Evolutionary conservation across 2,797 vertebrate genomes (phyloP), one percentile per base, ranked within the genome.

Genomic region (Potorous gilbertii): DNA sequence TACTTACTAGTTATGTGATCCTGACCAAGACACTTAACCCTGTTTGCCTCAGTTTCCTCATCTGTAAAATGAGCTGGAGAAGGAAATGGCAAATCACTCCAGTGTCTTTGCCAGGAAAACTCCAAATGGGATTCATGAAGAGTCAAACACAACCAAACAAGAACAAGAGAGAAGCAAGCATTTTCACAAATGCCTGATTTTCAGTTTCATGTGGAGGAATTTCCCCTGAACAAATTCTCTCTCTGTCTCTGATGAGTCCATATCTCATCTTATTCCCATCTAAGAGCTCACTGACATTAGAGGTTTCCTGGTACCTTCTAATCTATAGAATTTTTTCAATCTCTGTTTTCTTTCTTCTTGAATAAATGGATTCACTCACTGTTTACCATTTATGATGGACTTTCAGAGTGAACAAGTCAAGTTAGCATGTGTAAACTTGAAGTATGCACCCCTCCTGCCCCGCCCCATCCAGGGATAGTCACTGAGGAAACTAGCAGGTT

Each of bases 61-160:
- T 92, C 28, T 92, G 52, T 93, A 46, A 94, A 95, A 93, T 50
- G 40, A 56, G 9, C n/a, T 56, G 56, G 12, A 81, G 18, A 81
- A 81, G n/a, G n/a, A 74, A 40, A 46, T 81, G 16, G n/a, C 18
- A 81, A 74, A 40, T 18, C 18, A 9, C n/a, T 81, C 18, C 66
- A 40, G 18, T 8, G 9, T 81, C 66, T 81, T 74, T 81, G 66
- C 66, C n/a, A 81, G 40, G 66, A 24, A 81, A 81, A 81, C n/a
- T 21, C 59, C 66, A 81, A 21, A 81, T 81, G 6, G 66, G n/a
- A 18, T 46, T 46, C n/a, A 40, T 21, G 16, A 40, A 40, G 18
- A 81, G 18, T 24, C n/a, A 24, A 46, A 40, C 66, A 46, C 11
- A 24, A 81, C 66, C 21, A 8, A 81, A 81, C 16, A 81, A 81